phyloP scores from a whole-genome alignment of 2,113 vertebrate species.

The Ancistrus triradiatus region DNA sequence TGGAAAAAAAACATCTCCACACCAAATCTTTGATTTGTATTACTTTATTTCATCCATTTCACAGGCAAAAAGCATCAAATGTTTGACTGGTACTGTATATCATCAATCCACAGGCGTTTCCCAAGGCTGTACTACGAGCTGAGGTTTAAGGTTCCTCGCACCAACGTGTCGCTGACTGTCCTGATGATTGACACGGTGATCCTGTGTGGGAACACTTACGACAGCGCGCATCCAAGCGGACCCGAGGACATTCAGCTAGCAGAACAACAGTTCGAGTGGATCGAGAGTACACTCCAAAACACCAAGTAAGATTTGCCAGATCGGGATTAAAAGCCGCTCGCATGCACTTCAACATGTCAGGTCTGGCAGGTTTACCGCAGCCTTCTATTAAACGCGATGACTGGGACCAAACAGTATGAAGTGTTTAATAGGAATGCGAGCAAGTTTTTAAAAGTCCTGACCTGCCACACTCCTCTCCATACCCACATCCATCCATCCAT shows the following conservation, averaged over 20 bases:
- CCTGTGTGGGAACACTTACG: constrained; percentile 64
- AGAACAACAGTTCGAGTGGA: constrained; percentile 56
- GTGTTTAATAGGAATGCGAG: constrained; percentile 29
- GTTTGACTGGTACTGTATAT: not conserved
- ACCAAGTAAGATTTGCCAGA: constrained; percentile 45
- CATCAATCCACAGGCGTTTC: constrained; percentile 54
- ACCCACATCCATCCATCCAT: constrained; percentile 7
- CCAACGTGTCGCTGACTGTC: constrained; percentile 52
- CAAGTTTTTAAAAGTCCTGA: constrained; percentile 25
- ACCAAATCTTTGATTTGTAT: too few relatives aligned
- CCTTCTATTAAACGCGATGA: not conserved
- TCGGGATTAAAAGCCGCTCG: not conserved
- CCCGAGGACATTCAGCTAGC: constrained; percentile 46
- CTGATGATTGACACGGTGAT: constrained; percentile 66
- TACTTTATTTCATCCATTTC: too few relatives aligned
- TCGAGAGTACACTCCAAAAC: constrained; percentile 49
- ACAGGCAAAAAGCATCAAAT: too few relatives aligned
- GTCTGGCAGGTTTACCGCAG: not conserved
- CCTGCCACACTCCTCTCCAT: constrained; percentile 21
- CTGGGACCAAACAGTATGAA: not conserved
- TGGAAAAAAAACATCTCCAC: too few relatives aligned
- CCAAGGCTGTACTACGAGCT: constrained; percentile 60
- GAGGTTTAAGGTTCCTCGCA: constrained; percentile 49
- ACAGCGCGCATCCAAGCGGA: constrained; percentile 45
- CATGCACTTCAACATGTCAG: too few relatives aligned